Conservation (phyloP, 2,888 invertebrate genomes). For the Netelia melanura region DNA sequence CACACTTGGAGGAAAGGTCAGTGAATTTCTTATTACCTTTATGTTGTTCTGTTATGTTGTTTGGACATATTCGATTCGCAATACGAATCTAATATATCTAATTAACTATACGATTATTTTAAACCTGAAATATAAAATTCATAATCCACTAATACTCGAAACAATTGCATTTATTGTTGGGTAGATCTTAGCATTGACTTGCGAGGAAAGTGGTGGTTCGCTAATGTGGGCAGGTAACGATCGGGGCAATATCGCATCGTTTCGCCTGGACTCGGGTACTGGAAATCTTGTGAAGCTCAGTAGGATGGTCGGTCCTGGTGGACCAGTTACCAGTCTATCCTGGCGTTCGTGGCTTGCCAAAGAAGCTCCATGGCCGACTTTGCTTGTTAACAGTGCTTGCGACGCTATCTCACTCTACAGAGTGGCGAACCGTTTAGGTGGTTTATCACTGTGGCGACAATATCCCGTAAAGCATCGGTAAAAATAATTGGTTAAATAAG, state of each 20-base stretch:
- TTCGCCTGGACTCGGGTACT: conserved; percentile 89
- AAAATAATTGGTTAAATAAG: conserved; percentile 31
- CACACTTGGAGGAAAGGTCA: conserved; percentile 86
- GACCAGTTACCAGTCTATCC: conserved; percentile 90
- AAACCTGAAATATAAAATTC: too few relatives aligned
- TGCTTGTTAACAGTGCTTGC: conserved; percentile 92
- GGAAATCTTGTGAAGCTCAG: conserved; percentile 90
- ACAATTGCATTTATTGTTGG: conserved; percentile 26
- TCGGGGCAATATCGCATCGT: conserved; percentile 90
- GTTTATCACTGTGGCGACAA: conserved; percentile 86
- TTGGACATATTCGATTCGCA: too few relatives aligned
- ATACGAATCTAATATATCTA: not conserved
- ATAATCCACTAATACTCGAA: not conserved
- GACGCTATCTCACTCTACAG: conserved; percentile 90
- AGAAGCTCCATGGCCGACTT: conserved; percentile 90
- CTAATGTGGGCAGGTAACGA: conserved; percentile 94
- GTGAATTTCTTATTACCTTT: conserved; percentile 58
- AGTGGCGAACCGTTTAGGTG: conserved; percentile 86
- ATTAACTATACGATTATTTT: too few relatives aligned
- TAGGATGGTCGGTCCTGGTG: conserved; percentile 88
- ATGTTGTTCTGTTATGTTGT: not conserved
- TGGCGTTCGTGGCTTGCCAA: conserved; percentile 94
- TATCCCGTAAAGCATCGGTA: conserved; percentile 86
- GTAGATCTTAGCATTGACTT: conserved; percentile 89
- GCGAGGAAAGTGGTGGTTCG: conserved; percentile 89